Conservation (phyloP, 2,113 vertebrate genomes). For the Benitochromis conjunctus region DNA sequence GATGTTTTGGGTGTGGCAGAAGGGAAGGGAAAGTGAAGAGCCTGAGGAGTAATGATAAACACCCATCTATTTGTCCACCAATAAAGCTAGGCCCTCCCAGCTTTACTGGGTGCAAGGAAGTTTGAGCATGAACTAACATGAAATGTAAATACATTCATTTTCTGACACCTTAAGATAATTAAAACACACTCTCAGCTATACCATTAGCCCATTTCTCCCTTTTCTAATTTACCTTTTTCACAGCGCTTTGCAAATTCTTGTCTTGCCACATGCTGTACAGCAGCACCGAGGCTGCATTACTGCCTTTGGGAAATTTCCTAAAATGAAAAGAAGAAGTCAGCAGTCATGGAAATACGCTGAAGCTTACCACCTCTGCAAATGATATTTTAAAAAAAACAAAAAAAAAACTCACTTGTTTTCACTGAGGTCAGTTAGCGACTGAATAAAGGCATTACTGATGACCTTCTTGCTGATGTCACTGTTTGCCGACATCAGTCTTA, state of each 20-base stretch:
- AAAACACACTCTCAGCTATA: neutral
- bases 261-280: conserved; percentile 86
- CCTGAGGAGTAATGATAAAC: conserved; percentile 1
- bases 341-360: fast-evolving
- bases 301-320: conserved; percentile 69
- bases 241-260: conserved; percentile 77
- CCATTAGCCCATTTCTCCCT: neutral
- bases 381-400: fast-evolving
- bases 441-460: conserved; percentile 71
- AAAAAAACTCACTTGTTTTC: conserved; percentile 68
- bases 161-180: neutral
- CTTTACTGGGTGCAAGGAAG: neutral
- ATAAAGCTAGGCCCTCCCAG: neutral
- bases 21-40: conserved; percentile 36
- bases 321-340: neutral
- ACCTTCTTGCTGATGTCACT: conserved; percentile 78
- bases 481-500: conserved; percentile 78
- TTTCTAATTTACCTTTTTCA: conserved; percentile 81
- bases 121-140: neutral
- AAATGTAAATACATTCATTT: neutral
- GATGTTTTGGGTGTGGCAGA: conserved; percentile 31
- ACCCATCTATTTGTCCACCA: neutral
- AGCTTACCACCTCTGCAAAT: neutral
- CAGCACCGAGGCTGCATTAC: conserved; percentile 80
- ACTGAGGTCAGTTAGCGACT: conserved; percentile 74